Percentiles rank a stretch among this genome's conserved stretches.
Conservation (phyloP, 2,797 vertebrate species). For the Poeciliopsis turneri region DNA sequence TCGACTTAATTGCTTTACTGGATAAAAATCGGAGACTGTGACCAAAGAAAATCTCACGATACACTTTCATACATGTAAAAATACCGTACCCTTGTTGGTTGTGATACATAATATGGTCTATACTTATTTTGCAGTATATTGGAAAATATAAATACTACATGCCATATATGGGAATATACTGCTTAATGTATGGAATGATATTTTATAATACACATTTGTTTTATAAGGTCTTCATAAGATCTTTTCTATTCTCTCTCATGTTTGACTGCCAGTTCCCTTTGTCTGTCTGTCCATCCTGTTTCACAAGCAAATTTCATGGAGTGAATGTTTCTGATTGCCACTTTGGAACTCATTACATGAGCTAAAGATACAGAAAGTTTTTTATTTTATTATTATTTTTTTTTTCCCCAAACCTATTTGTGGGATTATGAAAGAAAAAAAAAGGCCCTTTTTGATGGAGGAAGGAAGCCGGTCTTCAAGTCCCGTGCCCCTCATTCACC, state of each 20-base stretch:
- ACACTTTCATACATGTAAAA: too few species aligned
- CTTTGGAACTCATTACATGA: slow-evolving; percentile 61
- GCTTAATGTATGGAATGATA: too few species aligned
- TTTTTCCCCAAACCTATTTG: not conserved
- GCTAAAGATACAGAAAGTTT: slow-evolving; percentile 20
- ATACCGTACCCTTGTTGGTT: too few species aligned
- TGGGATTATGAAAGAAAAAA: slow-evolving; percentile 4
- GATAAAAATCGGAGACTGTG: slow-evolving; percentile 16
- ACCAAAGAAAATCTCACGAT: slow-evolving; percentile 24
- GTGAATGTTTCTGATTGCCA: slow-evolving; percentile 67
- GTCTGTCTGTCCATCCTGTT: slow-evolving; percentile 25
- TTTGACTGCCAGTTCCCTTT: slow-evolving; percentile 30
- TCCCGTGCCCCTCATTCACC: not conserved
- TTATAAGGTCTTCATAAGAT: slow-evolving; percentile 13
- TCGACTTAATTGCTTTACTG: slow-evolving; percentile 14
- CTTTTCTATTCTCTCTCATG: slow-evolving; percentile 45
- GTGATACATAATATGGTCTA: too few species aligned
- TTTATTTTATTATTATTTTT: too few species aligned
- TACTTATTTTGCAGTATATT: too few species aligned
- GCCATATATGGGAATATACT: too few species aligned
- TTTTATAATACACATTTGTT: too few species aligned
- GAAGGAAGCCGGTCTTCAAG: slow-evolving; percentile 42
- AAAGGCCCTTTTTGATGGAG: slow-evolving; percentile 16
- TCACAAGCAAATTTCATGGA: slow-evolving; percentile 55
- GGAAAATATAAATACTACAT: too few species aligned